Evolutionary conservation across 2,888 invertebrate genomes (phyloP), one percentile per base, ranked within the genome.

Genomic region (Agrenia bidenticulata): DNA sequence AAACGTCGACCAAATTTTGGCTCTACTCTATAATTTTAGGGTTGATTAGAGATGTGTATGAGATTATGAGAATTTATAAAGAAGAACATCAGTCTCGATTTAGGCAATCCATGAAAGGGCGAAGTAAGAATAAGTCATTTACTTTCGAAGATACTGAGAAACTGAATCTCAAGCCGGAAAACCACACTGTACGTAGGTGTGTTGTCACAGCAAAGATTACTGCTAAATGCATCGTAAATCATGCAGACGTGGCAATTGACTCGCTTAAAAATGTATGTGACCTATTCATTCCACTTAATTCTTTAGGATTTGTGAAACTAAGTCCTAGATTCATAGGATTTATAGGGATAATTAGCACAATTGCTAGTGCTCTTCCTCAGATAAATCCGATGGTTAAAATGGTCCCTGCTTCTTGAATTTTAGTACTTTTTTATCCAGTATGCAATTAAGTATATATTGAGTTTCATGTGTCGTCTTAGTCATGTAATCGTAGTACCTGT

Each of bases 241-340:
- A 86, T 77, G 86, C 86, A 77, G 87, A 88, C 79, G 82, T 94
- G 11, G 83, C 89, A 64, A 83, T 93, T 70, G 94, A 95, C 81
- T 88, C 89, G 0, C 78, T 91, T 4, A 94, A 92, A 80, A 94
- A 95, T 82, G 81, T 85, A 9, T 92, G 92, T 81, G 94, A 95
- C 80, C 80, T 94, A 63, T 89, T 92, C 77, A 89, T 95, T 78
- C 94, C 94, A 0, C 81, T 94, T 69, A 87, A 89, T 64, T 87
- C 89, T 5, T 81, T 94, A 73, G 92, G 92, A 0, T 87, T 89
- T 78, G 84, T 88, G 0, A 88, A 87, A 75, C 80, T 93, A 11
- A 89, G 88, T 67, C 89, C 93, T 0, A 88, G 89, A 66, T 84
- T 86, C 23, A 84, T 93, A 62, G 94, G 94, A 0, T 76, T 88